phyloP scores from a whole-genome alignment of 2,888 invertebrate genomes.

The Cartodere bifasciata region DNA sequence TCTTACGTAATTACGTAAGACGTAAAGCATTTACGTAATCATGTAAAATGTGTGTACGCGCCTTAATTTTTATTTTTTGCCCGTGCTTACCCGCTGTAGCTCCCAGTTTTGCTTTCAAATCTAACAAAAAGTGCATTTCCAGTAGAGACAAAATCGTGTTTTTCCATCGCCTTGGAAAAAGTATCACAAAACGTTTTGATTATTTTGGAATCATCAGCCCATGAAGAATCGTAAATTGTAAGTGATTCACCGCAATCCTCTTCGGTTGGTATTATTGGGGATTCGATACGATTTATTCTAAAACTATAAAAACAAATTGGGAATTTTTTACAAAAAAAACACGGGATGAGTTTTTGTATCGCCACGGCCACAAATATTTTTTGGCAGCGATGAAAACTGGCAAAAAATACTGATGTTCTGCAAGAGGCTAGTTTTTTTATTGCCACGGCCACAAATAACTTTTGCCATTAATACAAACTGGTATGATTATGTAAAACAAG shows the following conservation, averaged over 20 bases:
- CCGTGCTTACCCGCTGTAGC: slow-evolving; percentile 63
- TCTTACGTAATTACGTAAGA: too few species aligned
- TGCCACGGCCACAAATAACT: too few species aligned
- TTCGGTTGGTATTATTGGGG: slow-evolving; percentile 73
- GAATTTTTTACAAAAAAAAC: too few species aligned
- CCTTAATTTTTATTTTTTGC: slow-evolving; percentile 1
- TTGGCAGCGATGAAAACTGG: too few species aligned
- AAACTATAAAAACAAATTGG: slow-evolving; percentile 43
- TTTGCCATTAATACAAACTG: too few species aligned
- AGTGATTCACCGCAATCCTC: slow-evolving; percentile 85
- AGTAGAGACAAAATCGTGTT: slow-evolving; percentile 82
- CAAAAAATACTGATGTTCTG: too few species aligned
- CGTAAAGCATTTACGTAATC: too few species aligned
- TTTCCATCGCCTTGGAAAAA: slow-evolving; percentile 85
- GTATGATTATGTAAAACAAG: too few species aligned
- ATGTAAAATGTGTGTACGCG: too few species aligned
- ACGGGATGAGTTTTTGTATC: slow-evolving; percentile 1
- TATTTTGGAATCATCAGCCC: slow-evolving; percentile 79
- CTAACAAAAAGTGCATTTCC: slow-evolving; percentile 77
- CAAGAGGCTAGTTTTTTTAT: too few species aligned
- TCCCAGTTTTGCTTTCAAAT: slow-evolving; percentile 85
- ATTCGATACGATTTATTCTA: slow-evolving; percentile 78
- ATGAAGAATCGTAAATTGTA: slow-evolving; percentile 77
- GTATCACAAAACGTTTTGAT: slow-evolving; percentile 93
- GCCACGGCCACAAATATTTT: not conserved